Percentiles rank a stretch among this genome's conserved stretches.
Evolutionary conservation across 1,140 invertebrate species (phyloP).

Genomic region (Lordiphosa mommai): DNA sequence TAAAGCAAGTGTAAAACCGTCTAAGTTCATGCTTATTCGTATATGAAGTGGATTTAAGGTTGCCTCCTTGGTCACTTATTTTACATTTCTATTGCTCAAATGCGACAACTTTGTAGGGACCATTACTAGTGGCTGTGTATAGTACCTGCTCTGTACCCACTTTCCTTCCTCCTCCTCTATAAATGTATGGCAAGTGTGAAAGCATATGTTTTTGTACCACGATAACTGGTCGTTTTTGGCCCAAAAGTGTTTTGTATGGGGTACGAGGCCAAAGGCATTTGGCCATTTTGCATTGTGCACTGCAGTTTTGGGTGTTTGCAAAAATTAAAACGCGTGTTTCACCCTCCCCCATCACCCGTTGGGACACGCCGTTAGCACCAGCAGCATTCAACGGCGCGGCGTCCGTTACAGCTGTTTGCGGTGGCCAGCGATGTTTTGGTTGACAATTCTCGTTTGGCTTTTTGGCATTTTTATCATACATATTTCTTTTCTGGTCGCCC

Average conservation of each 20-base stretch:
- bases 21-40: no score
- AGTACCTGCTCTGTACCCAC: background rate
- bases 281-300: conserved; percentile 38
- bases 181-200: conserved; percentile 55
- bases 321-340: conserved; percentile 69
- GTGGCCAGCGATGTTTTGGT: conserved; percentile 64
- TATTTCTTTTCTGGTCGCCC: conserved; percentile 3
- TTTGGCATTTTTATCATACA: conserved; percentile 55
- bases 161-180: background rate
- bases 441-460: conserved; percentile 68
- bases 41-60: no score
- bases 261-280: background rate
- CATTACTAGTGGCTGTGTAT: no score
- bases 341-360: conserved; percentile 14
- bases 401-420: conserved; percentile 70
- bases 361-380: background rate
- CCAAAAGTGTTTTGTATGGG: background rate
- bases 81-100: no score
- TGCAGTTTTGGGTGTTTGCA: conserved; percentile 49
- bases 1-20: no score
- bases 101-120: no score
- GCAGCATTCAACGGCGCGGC: conserved; percentile 12
- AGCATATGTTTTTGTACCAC: conserved; percentile 73
- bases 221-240: conserved; percentile 32
- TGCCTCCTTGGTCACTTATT: no score